phyloP scores from a whole-genome alignment of 1,140 invertebrate species.

The Heliconius nattereri region DNA sequence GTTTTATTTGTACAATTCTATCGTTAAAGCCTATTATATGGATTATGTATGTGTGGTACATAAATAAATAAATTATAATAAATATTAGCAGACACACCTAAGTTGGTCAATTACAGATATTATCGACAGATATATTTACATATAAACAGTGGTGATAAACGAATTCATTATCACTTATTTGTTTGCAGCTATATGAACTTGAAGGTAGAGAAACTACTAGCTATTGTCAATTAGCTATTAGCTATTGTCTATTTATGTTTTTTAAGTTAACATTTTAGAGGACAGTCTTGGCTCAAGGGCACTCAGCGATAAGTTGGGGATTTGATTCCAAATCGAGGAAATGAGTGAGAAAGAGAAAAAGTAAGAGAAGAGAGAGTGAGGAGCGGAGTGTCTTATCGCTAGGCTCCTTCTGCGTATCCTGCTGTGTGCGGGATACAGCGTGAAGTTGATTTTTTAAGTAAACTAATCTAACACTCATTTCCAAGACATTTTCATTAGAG shows the following conservation, averaged over 20 bases:
- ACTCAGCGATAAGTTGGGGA: no score
- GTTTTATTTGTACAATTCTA: background rate
- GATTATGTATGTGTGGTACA: constrained; percentile 7
- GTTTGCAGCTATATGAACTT: background rate
- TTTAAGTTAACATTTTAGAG: background rate
- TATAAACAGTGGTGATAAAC: constrained; percentile 18
- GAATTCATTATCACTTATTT: background rate
- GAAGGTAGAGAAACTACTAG: background rate
- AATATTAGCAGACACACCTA: constrained; percentile 35
- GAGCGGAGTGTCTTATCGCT: no score
- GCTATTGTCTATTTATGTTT: background rate
- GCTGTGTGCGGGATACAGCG: no score
- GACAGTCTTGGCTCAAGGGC: no score
- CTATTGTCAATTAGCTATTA: no score
- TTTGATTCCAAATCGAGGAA: no score
- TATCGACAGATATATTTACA: constrained; percentile 22
- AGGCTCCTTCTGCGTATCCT: no score
- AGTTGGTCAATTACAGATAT: constrained; percentile 28
- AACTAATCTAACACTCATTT: background rate
- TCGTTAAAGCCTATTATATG: background rate
- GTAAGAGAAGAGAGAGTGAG: no score
- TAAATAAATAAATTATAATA: constrained; percentile 38
- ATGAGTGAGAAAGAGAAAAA: no score
- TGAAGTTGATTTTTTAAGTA: no score
- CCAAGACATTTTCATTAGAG: background rate